Conservation (phyloP, 2,797 vertebrate genomes). For the Enteromius anoplus region DNA sequence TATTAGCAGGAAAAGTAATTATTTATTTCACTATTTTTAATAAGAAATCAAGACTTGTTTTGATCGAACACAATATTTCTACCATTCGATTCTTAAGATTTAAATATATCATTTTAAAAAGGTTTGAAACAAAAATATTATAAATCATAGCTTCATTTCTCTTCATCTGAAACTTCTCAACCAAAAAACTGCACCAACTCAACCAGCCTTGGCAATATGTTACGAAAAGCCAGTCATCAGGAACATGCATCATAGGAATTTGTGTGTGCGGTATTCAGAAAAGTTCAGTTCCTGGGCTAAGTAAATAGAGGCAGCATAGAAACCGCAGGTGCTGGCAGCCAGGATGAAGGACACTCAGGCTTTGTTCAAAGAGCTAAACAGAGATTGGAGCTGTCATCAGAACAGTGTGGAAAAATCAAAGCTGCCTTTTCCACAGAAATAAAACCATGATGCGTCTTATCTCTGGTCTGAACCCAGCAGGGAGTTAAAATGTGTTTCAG, state of each 20-base stretch:
- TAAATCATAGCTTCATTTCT: background rate
- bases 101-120: background rate
- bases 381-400: conserved; percentile 63
- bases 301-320: conserved; percentile 47
- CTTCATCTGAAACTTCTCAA: background rate
- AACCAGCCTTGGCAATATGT: background rate
- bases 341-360: conserved; percentile 48
- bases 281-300: conserved; percentile 41
- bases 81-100: background rate
- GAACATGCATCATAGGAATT: conserved; percentile 32
- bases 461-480: conserved; percentile 60
- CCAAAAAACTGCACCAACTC: background rate
- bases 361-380: conserved; percentile 63
- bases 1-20: too few species aligned
- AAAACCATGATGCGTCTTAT: conserved; percentile 58
- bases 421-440: conserved; percentile 64
- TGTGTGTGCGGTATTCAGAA: conserved; percentile 62
- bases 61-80: background rate
- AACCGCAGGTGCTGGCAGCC: conserved; percentile 64
- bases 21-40: background rate
- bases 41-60: background rate
- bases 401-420: conserved; percentile 53
- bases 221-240: conserved; percentile 23
- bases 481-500: conserved; percentile 59
- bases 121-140: background rate